A percentile compares a stretch with the other conserved stretches of the same genome.
Conservation (phyloP, 2,888 invertebrate species). For the Tipula confusa region DNA sequence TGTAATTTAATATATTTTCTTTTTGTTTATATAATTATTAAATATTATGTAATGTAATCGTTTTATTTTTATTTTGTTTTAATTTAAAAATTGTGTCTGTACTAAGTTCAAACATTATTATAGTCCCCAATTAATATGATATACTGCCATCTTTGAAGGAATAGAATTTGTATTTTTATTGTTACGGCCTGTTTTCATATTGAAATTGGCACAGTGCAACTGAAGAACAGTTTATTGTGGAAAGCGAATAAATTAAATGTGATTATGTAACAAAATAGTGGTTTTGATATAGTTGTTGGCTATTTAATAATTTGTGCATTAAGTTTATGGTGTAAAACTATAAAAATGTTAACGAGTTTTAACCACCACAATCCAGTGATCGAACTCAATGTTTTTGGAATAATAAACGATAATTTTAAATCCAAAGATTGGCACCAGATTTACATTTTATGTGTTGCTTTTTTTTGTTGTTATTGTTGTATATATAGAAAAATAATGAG, state of each 20-base stretch:
- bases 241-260: no score
- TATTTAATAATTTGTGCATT: no score
- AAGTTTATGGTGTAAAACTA: no score
- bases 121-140: slow-evolving; percentile 12
- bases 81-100: not conserved
- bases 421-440: slow-evolving; percentile 14
- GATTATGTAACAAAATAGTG: no score
- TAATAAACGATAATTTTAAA: slow-evolving; percentile 4
- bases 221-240: no score
- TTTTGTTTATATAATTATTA: not conserved
- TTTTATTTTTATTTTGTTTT: not conserved
- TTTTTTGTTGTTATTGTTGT: no score
- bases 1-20: not conserved
- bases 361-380: no score
- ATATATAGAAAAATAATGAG: slow-evolving; percentile 5
- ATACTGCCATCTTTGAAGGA: slow-evolving; percentile 20
- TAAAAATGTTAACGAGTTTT: no score
- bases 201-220: no score
- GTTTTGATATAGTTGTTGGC: no score
- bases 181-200: no score
- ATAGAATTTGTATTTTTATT: not conserved
- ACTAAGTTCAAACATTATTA: not conserved
- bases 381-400: no score
- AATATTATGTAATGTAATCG: slow-evolving; percentile 7
- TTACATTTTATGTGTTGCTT: not conserved